Evolutionary conservation across 1,140 invertebrate species (phyloP), one percentile per base, ranked within the genome.

Genomic region (Drosophila trapezifrons): DNA sequence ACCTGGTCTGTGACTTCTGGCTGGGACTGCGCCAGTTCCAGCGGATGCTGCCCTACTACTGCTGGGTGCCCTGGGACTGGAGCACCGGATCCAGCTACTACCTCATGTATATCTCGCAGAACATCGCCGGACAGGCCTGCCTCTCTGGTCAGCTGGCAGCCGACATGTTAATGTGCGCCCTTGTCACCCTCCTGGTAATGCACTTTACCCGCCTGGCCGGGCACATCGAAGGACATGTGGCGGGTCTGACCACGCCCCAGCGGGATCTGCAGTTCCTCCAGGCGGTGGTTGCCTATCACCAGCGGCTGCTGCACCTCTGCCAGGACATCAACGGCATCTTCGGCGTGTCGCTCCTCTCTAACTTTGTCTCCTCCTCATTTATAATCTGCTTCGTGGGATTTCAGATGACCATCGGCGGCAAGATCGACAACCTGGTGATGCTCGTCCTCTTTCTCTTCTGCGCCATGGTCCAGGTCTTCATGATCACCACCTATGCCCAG

Each of bases 311-410:
- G 3, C 38, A 37, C 9, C 60, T 91, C 2, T 66, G 71, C 10
- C 42, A 79, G 18, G 58, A 79, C 5, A 63, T 86, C 18, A 91
- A 86, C 20, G 51, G 69, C 8, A 85, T 91, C 6, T 91, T 91
- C 22, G 89, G 89, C 0, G 72, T 91, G 6, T 80, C 90, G 2
- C 38, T 90, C 15, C 62, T 91, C 15, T 66, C 59, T 29, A 91
- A 90, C 27, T 91, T 91, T 22, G 66, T 65, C 13, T 85, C 89
- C 37, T 82, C 81, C 0, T 73, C 84, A 9, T 83, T 85, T 17
- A 78, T 86, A 12, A 91, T 91, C 38, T 91, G 89, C 45, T 90
- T 91, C 35, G 63, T 89, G 32, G 90, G 90, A 3, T 91, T 91
- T 59, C 89, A 91, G 38, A 76, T 91, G 43, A 91, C 89, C 25